Evolutionary conservation across 2,797 vertebrate genomes (phyloP), one percentile per base, ranked within the genome.

Genomic region (Cichlasoma orientale): DNA sequence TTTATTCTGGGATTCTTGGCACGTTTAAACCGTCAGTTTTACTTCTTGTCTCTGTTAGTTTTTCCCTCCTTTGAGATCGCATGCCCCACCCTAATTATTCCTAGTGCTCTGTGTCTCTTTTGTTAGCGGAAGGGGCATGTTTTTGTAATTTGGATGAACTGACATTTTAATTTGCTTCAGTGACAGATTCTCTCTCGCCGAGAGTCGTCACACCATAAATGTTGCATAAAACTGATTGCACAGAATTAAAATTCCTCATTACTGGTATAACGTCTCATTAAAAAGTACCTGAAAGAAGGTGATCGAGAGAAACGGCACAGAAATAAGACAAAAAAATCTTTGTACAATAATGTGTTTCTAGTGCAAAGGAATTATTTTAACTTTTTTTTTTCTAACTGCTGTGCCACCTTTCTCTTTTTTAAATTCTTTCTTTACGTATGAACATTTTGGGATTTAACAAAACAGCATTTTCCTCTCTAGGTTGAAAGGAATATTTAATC

Each of bases 251-350:
- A 74, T 75, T 87, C 76, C 77, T 79, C 77, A 79, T 47, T 36
- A 66, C 13, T 53, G 25, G 52, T 36, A 31, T 31, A 41, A 82
- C 56, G 19, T 68, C 10, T n/a, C 18, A 29, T 50, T 7, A 27
- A 47, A 68, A 50, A 61, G 81, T 88, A 82, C 82, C 84, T 80
- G 83, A 84, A 76, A 66, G 29, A 25, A 82, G 36, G 14, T 57
- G 3, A 8, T 31, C 19, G 56, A 63, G 74, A 71, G 52, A 31
- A 63, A 27, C 44, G 66, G 78, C 72, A 59, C 29, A 77, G 38
- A 74, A 80, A 36, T n/a, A 78, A 58, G 52, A 75, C n/a, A 44
- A 21, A 47, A 23, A 47, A 73, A 14, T 38, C 69, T 82, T 86
- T 83, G 78, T 69, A 82, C 50, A 25, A 72, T 74, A 74, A 38